Base-by-base conservation (phyloP, 2,797 vertebrate species). In the Hypotaenidia philippensis region DNA sequence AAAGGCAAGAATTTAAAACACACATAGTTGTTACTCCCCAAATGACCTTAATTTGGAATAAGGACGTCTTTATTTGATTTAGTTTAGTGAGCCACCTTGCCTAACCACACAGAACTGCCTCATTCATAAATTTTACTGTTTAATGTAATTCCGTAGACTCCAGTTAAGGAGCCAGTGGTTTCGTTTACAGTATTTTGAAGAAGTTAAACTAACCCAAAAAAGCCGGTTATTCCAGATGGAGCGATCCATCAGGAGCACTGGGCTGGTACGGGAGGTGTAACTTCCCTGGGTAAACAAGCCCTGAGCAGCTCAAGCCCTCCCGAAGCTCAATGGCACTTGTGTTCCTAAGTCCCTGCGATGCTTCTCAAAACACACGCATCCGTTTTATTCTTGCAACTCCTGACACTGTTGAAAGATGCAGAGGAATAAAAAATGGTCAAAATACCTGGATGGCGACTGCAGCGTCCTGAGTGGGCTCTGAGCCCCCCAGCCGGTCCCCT, bases 71-170 rank as follows among this genome's bases (percentile, higher is more conserved):
- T 94, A 71, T 89, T 93, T 94, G 91, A 89, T 92, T 95, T 77
- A 59, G 36, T 49, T 87, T 56, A 71, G 78, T 68, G n/a, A 91
- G 53, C 57, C 85, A 95, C 91, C 85, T 85, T 90, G 76, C 61
- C 27, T 29, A 68, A 78, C 89, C 93, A 60, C 87, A 41, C 25
- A 69, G 72, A 86, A 41, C 72, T 29, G 65, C 90, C 72, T 91
- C 85, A 75, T 93, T 94, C 91, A 90, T 94, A 94, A 95, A 86
- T 93, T 70, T 71, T 76, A 90, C 85, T 75, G 41, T 57, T 94
- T 44, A 60, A 65, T 64, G 85, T 86, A 90, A 90, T 78, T 86
- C 95, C 83, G 55, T 56, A 88, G 75, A 78, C 89, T 78, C 8
- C 2, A 59, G 72, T 61, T 78, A 57, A 87, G 92, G 89, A 94